phyloP scores from a whole-genome alignment of 30 jellyfish, hydroid and myxozoan genomes.

The Aurelia aurita region DNA sequence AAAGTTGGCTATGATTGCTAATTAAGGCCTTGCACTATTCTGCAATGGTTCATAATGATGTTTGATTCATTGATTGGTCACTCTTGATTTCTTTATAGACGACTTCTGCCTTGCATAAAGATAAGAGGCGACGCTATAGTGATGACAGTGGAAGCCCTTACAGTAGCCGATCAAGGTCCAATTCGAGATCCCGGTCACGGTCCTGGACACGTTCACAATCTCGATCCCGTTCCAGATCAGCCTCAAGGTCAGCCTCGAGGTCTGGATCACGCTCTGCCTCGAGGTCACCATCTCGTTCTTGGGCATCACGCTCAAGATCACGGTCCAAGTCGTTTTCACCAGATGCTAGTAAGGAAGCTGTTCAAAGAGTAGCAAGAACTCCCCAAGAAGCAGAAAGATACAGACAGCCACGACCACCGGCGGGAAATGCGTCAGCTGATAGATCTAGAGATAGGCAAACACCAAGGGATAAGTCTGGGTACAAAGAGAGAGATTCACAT shows the following conservation, averaged over 20 bases:
- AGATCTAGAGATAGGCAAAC: constrained; percentile 49
- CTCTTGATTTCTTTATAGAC: constrained; percentile 33
- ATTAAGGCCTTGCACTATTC: no score
- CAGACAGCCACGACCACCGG: constrained; percentile 32
- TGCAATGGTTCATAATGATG: no score
- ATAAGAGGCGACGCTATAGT: constrained; percentile 67
- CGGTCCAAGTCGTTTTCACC: constrained; percentile 53
- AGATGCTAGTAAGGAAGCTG: constrained; percentile 18
- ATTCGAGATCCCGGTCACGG: constrained; percentile 65
- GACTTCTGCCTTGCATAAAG: constrained; percentile 65
- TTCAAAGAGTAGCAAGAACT: constrained; percentile 17
- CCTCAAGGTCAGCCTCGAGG: constrained; percentile 58
- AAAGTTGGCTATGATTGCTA: no score
- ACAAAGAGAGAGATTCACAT: constrained; percentile 39
- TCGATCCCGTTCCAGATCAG: constrained; percentile 68
- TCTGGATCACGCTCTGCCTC: constrained; percentile 72
- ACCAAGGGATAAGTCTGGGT: constrained; percentile 46
- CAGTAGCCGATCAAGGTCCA: constrained; percentile 76
- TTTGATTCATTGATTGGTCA: background rate
- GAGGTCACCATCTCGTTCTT: constrained; percentile 66
- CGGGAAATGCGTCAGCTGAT: constrained; percentile 6
- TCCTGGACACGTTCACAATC: constrained; percentile 59
- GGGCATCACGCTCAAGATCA: constrained; percentile 56
- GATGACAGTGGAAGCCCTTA: constrained; percentile 72
- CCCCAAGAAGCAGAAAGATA: constrained; percentile 36